Evolutionary conservation across 2,888 invertebrate species (phyloP).

Genomic region (Theretra japonica): DNA sequence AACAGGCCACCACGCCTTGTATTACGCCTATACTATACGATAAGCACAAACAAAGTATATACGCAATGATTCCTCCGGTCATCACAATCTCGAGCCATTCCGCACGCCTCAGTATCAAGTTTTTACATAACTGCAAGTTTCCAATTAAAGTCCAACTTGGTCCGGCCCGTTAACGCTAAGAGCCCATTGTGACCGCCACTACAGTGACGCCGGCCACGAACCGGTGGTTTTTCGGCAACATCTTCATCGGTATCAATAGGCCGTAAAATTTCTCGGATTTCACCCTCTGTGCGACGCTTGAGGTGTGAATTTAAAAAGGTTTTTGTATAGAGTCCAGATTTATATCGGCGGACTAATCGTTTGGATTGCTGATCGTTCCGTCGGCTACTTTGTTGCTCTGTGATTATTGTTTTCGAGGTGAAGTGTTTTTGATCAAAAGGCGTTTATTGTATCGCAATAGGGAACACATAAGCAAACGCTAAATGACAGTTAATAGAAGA

Average conservation of each 20-base stretch:
- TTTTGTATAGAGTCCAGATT: slow-evolving; percentile 10
- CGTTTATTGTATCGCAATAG: background rate
- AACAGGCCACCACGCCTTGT: too few species aligned
- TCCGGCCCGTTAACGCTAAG: slow-evolving; percentile 52
- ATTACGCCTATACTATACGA: background rate
- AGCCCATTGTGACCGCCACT: slow-evolving; percentile 63
- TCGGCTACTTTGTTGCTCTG: background rate
- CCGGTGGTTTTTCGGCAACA: slow-evolving; percentile 69
- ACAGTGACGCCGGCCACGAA: slow-evolving; percentile 52
- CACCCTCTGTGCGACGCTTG: slow-evolving; percentile 34
- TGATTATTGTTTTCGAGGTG: background rate
- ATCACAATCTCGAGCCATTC: slow-evolving; percentile 14
- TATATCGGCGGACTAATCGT: slow-evolving; percentile 30
- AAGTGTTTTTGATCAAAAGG: too few species aligned
- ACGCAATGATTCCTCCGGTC: background rate
- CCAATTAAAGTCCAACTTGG: slow-evolving; percentile 38
- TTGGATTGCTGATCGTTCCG: slow-evolving; percentile 13
- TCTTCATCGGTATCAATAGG: slow-evolving; percentile 78
- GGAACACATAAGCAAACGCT: too few species aligned
- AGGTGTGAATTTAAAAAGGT: slow-evolving; percentile 65
- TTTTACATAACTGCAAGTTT: slow-evolving; percentile 24
- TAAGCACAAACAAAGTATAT: background rate
- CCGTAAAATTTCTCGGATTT: slow-evolving; percentile 64
- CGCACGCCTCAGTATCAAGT: slow-evolving; percentile 26
- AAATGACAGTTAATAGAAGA: too few species aligned